Conservation (phyloP, 2,888 invertebrate species). For the Coronaproctus castanopsis region DNA sequence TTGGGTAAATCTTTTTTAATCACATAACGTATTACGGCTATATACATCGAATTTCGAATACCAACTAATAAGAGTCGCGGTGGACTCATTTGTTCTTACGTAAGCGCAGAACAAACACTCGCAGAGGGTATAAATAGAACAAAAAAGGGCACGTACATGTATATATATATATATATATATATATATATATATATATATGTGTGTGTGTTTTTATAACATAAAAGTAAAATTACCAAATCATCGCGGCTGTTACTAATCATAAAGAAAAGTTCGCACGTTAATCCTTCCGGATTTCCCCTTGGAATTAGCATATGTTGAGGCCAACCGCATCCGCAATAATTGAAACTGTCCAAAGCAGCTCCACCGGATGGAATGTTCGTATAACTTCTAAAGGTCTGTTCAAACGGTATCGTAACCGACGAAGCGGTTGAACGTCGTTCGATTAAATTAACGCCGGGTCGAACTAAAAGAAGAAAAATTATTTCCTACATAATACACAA, state of each 20-base stretch:
- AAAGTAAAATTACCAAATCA: conserved; percentile 18
- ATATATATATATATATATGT: no score
- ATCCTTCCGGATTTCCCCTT: conserved; percentile 25
- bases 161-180: no score
- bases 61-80: no score
- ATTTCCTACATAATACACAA: no score
- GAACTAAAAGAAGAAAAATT: conserved; percentile 31
- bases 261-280: conserved; percentile 25
- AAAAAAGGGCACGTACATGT: no score
- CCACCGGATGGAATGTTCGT: conserved; percentile 29
- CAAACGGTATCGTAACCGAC: conserved; percentile 63
- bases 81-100: no score
- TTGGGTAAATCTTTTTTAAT: no score
- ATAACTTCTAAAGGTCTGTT: conserved; percentile 53
- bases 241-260: conserved; percentile 25
- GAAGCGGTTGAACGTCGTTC: conserved; percentile 46
- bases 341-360: conserved; percentile 35
- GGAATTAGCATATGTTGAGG: conserved; percentile 28
- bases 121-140: no score
- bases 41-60: no score
- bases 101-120: no score
- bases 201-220: no score
- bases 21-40: no score
- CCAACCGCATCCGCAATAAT: conserved; percentile 58
- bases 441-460: conserved; percentile 43